Evolutionary conservation across 2,113 vertebrate genomes (phyloP), one percentile per base, ranked within the genome.

Genomic region (Oenanthe melanoleuca): DNA sequence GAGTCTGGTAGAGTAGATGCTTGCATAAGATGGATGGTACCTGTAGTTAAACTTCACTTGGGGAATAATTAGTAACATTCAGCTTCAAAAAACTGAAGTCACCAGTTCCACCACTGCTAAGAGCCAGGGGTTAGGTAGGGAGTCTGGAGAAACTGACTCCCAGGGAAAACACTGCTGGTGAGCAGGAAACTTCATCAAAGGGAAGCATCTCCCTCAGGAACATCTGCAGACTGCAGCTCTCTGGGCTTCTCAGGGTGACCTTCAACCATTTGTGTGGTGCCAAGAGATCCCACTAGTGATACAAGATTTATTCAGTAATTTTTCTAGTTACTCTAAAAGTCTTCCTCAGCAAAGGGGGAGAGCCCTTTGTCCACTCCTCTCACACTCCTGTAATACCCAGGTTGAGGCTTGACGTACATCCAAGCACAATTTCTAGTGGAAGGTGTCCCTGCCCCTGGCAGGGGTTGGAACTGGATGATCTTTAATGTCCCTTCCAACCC

Each of bases 41-140:
- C 72, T 82, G 75, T 66, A 75, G 49, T 57, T 75, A 34, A 16
- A 44, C 31, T 92, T 93, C 72, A 59, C 70, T 65, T 11, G 8
- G 74, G 67, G 63, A 95, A 91, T 92, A 95, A 92, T 97, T 93
- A 93, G 61, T 59, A 92, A 69, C 49, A 55, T 57, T 61, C 84
- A 71, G 59, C 73, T 96, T 93, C 72, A 80, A 80, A 94, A 93
- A 73, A 77, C 18, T 26, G 42, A 83, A 49, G 53, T 72, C 2
- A 1, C 78, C 49, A 64, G 40, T 91, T 87, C 63, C 23, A 86
- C 21, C n/a, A 40, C 56, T 86, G 77, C 67, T 49, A 71, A 78
- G 42, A 94, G 63, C 45, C 52, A 37, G 73, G 42, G 55, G 55
- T 82, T 53, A 63, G 42, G 31, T 29, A 50, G 20, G 40, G 40